Percentiles rank a stretch among this genome's conserved stretches.
phyloP scores from a whole-genome alignment of 2,797 vertebrate genomes.

The Lutjanus argentimaculatus region DNA sequence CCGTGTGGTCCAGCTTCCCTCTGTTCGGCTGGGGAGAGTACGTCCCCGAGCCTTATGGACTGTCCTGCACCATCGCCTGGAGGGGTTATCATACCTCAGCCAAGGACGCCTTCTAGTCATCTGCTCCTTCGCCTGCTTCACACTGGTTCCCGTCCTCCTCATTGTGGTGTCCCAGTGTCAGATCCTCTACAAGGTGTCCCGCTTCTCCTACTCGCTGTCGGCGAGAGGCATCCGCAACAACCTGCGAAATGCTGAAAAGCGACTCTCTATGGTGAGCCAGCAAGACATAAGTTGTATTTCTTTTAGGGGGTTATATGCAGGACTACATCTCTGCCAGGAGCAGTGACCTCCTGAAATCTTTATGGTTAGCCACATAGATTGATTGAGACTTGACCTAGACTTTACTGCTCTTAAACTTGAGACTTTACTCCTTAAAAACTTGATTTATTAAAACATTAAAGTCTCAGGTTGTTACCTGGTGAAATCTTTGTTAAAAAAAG shows the following conservation, averaged over 20 bases:
- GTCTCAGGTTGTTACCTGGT: too few species aligned
- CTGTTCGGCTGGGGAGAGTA: constrained; percentile 84
- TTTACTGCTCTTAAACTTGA: background rate
- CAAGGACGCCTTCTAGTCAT: constrained; percentile 82
- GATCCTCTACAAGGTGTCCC: constrained; percentile 76
- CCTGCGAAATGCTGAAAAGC: constrained; percentile 68
- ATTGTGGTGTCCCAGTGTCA: constrained; percentile 77
- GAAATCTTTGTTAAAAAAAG: too few species aligned
- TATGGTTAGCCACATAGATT: background rate
- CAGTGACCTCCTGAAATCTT: background rate
- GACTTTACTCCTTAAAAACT: too few species aligned
- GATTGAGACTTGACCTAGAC: too few species aligned
- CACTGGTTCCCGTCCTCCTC: constrained; percentile 75
- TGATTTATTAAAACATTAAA: too few species aligned
- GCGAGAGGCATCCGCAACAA: constrained; percentile 69
- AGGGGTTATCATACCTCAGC: constrained; percentile 75
- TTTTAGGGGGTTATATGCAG: background rate
- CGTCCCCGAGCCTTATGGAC: constrained; percentile 82
- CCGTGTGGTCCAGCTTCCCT: constrained; percentile 79
- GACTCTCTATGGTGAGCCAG: constrained; percentile 72
- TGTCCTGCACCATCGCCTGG: constrained; percentile 86
- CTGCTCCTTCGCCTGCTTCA: constrained; percentile 80
- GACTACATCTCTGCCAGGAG: background rate
- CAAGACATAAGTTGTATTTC: too few species aligned
- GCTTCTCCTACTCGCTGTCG: constrained; percentile 69